phyloP scores from a whole-genome alignment of 1,140 invertebrate genomes.

The Conus ventricosus region DNA sequence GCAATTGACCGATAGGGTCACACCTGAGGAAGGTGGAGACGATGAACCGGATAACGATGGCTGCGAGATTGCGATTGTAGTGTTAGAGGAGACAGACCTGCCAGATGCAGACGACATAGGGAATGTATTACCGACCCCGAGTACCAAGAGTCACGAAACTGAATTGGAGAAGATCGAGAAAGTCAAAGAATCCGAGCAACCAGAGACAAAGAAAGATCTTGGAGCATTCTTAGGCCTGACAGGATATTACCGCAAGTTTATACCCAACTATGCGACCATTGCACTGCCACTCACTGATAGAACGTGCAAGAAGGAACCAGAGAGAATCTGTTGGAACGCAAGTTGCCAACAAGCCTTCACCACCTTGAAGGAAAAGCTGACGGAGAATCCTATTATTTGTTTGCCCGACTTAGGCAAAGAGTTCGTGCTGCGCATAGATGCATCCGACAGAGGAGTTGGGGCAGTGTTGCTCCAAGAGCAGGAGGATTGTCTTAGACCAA shows the following conservation, averaged over 20 bases:
- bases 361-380: slow-evolving; percentile 41
- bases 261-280: slow-evolving; percentile 50
- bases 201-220: slow-evolving; percentile 69
- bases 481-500: slow-evolving; percentile 38
- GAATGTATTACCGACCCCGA: no score
- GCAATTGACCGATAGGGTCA: no score
- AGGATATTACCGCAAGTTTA: slow-evolving; percentile 50
- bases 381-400: slow-evolving; percentile 42
- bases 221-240: slow-evolving; percentile 42
- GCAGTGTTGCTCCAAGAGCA: slow-evolving; percentile 51
- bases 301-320: slow-evolving; percentile 19
- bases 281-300: slow-evolving; percentile 50
- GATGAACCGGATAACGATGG: no score
- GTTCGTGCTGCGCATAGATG: slow-evolving; percentile 65
- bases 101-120: no score
- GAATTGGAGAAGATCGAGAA: slow-evolving; percentile 67
- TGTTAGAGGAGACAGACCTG: no score
- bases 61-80: background rate
- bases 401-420: slow-evolving; percentile 64
- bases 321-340: slow-evolving; percentile 2
- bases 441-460: slow-evolving; percentile 48
- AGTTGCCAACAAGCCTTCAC: slow-evolving; percentile 8
- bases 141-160: no score
- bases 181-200: slow-evolving; percentile 63
- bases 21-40: background rate